Evolutionary conservation across 2,797 vertebrate genomes (phyloP), one percentile per base, ranked within the genome.

Genomic region (Acrossocheilus fasciatus): DNA sequence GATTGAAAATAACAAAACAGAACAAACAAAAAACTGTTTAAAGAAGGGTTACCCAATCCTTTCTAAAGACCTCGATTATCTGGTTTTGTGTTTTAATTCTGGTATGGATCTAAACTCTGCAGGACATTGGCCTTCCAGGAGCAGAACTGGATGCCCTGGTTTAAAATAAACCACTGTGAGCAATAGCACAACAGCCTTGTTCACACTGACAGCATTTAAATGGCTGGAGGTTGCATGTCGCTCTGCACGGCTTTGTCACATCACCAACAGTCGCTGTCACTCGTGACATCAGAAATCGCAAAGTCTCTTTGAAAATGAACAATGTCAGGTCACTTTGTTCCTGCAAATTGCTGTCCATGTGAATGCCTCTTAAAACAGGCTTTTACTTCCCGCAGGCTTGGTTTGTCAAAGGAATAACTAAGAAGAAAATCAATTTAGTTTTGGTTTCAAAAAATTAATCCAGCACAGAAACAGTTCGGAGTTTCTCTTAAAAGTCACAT

Each of bases 391-490:
- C 2, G 17, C 17, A 78, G 74, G 15, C 47, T 57, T 85, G 62
- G 17, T 54, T 78, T 43, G 17, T 30, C 45, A 57, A 68, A 68
- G 43, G 14, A 36, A 39, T 50, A 39, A 82, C 39, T 66, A 66
- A 64, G 3, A 30, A 64, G 41, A 84, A 76, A 76, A 84, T 68
- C 43, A 4, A 50, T 76, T 84, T 26, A 76, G 20, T 76, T 84
- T 76, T 15, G 59, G 43, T 8, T 66, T 76, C 9, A 50, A 14
- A 20, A 34, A 4, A 54, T 30, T 3, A 69, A 68, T 23, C n/a
- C 39, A 79, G 39, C 43, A 79, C 4, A 59, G 64, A 70, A 68
- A 47, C 30, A 76, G 30, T 68, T 78, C 30, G 4, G 47, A 6
- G 23, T 68, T 64, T 43, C 80, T 52, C 41, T 74, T n/a, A n/a